Evolutionary conservation across 2,888 invertebrate genomes (phyloP), one percentile per base, ranked within the genome.

Genomic region (Ormia ochracea): DNA sequence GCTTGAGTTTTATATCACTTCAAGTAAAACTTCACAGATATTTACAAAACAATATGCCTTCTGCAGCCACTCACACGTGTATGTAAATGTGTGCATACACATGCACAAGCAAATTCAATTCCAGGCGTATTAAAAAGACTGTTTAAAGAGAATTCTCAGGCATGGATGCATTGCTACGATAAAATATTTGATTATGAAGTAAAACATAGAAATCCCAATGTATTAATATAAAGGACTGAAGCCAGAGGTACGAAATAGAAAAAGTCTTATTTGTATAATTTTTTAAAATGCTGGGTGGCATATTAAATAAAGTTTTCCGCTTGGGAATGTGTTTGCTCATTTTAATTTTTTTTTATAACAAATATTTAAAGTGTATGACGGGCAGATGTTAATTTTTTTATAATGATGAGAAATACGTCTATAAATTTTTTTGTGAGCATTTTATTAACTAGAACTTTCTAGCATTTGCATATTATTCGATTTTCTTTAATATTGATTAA

Each of bases 361-460:
- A 23, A 50, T 36, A 26, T 52, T 52, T 43, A 14, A 54, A 4
- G 21, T 54, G 68, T 43, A 54, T 54, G 54, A 41, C 33, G 41
- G 43, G 10, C 68, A 68, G 41, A 41, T 68, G 68, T 41, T 66
- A 3, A 28, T 33, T 12, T 56, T 54, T 54, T 19, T 41, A 28
- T 43, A 21, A 63, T 21, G 12, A 33, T 41, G 26, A 10, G 10
- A 28, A 26, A 23, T 59, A 45, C 14, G 19, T 59, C n/a, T 41
- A 26, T 59, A 6, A 17, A 17, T 12, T 12, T 10, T 21, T 41
- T 33, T 23, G 36, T 33, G 3, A 21, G 5, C 33, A 12, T 50
- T n/a, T 50, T 14, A 3, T 0, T 3, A 26, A 14, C 9, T 26
- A 14, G 14, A 26, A 14, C 23, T 7, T 33, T 6, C 3, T 4